Evolutionary conservation across 92 coral and sea anemone genomes (phyloP).

Genomic region (Chrysogorgia sp.): DNA sequence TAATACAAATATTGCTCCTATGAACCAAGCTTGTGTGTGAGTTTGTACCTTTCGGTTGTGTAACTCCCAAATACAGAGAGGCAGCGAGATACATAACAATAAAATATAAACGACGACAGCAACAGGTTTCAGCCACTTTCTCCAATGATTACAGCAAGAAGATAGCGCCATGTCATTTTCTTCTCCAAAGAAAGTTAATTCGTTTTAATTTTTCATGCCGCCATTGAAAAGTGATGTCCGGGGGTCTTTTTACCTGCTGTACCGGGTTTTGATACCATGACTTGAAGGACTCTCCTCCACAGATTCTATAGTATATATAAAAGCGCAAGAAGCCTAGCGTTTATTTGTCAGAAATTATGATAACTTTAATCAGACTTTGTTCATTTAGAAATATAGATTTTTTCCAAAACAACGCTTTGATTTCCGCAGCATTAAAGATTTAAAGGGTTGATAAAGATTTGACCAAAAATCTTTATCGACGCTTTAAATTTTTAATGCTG

Average conservation of each 20-base stretch:
- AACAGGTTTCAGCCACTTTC: conserved; percentile 80
- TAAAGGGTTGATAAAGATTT: too few relatives aligned
- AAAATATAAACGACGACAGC: conserved; percentile 71
- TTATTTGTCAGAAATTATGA: too few relatives aligned
- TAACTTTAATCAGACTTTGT: too few relatives aligned
- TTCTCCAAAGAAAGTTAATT: conserved; percentile 1
- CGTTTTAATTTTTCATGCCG: conserved; percentile 36
- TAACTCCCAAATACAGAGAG: conserved; percentile 84
- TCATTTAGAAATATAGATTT: too few relatives aligned
- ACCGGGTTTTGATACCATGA: conserved; percentile 16
- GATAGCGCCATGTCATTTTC: conserved; percentile 48
- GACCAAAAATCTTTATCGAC: too few relatives aligned
- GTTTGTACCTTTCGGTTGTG: conserved; percentile 76
- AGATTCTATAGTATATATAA: too few relatives aligned
- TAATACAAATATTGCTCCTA: conserved; percentile 86
- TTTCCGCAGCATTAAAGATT: too few relatives aligned
- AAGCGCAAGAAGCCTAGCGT: too few relatives aligned
- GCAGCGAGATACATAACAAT: conserved; percentile 81
- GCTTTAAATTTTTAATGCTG: too few relatives aligned
- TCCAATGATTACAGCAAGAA: conserved; percentile 61
- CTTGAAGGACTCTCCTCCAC: too few relatives aligned
- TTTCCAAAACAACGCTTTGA: too few relatives aligned
- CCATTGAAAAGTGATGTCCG: neutral
- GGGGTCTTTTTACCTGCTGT: conserved; percentile 2
- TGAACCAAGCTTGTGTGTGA: conserved; percentile 91